phyloP scores from a whole-genome alignment of 2,113 vertebrate genomes.

The Baryphthengus martii region DNA sequence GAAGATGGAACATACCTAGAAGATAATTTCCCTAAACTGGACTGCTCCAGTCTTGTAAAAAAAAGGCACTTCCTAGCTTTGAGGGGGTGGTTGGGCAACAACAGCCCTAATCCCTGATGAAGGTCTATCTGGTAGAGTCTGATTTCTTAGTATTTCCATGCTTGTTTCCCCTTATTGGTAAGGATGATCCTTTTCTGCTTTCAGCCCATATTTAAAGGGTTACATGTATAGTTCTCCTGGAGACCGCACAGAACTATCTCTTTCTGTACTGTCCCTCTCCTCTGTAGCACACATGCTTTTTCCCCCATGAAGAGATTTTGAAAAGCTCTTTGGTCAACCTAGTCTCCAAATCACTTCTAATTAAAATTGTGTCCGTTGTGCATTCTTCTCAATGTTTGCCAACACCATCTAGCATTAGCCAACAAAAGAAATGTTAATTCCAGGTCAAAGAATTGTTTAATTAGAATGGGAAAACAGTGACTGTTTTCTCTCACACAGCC shows the following conservation, averaged over 20 bases:
- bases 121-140: neutral
- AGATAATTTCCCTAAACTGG: neutral
- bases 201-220: neutral
- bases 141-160: neutral
- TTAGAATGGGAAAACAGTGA: neutral
- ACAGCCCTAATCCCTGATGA: neutral
- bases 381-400: slow-evolving; percentile 9
- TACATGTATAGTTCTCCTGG: neutral
- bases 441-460: slow-evolving; percentile 17
- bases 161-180: neutral
- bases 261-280: neutral
- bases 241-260: neutral
- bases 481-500: neutral
- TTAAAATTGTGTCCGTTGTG: slow-evolving; percentile 1
- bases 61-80: neutral
- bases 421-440: slow-evolving; percentile 49
- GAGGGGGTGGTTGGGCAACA: neutral
- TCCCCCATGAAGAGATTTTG: neutral
- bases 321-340: neutral
- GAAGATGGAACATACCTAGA: neutral
- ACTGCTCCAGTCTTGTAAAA: neutral
- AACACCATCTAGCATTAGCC: neutral
- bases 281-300: neutral
- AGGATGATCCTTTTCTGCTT: neutral
- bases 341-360: neutral